phyloP scores from a whole-genome alignment of 2,113 vertebrate species.

The Camelus dromedarius region DNA sequence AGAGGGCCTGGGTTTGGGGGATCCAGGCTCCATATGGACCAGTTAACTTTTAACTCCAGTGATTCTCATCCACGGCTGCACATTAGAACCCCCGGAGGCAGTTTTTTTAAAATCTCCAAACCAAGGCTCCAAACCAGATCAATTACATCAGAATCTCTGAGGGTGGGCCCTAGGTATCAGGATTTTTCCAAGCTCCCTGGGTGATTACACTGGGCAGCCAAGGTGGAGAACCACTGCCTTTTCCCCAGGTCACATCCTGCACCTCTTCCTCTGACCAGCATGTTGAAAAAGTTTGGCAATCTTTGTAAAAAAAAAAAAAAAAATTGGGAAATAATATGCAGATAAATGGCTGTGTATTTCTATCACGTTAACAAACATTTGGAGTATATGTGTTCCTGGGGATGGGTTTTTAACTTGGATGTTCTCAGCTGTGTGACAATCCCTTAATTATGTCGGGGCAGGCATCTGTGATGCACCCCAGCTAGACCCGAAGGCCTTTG shows the following conservation, averaged over 20 bases:
- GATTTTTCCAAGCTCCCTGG: neutral
- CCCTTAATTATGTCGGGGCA: neutral
- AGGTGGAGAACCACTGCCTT: neutral
- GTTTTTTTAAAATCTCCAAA: slow-evolving; percentile 2
- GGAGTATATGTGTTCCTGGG: neutral
- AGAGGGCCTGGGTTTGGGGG: neutral
- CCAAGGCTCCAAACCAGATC: neutral
- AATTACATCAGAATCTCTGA: slow-evolving; percentile 19
- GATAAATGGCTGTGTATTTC: slow-evolving; percentile 19
- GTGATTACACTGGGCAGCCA: neutral
- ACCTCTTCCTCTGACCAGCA: neutral
- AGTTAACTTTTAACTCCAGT: neutral
- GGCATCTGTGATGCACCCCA: neutral
- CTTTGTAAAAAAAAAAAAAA: neutral
- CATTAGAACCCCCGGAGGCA: neutral
- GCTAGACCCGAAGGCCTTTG: neutral
- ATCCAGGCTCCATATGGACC: neutral
- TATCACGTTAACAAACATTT: neutral
- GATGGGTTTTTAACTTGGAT: neutral
- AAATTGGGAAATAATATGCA: neutral
- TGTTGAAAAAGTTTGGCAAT: neutral
- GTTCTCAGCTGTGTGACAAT: neutral
- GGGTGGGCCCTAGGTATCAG: neutral
- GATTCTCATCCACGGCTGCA: neutral
- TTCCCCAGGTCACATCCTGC: neutral